phyloP scores from a whole-genome alignment of 2,888 invertebrate species.

The Tethea ocularis region DNA sequence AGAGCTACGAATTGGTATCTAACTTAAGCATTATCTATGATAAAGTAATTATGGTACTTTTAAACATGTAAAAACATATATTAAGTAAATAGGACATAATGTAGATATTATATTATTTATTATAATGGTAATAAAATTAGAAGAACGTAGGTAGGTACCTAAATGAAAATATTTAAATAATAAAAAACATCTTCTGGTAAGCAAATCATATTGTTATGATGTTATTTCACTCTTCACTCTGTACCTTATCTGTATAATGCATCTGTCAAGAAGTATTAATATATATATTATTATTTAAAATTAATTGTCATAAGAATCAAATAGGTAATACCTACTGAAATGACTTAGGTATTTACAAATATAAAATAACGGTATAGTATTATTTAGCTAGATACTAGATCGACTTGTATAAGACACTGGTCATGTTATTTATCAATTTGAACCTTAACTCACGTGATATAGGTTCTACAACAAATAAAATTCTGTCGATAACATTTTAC shows the following conservation, averaged over 20 bases:
- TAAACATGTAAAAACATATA: not conserved
- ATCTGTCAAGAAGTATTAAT: too few species aligned
- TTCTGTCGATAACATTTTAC: too few species aligned
- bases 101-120: not conserved
- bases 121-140: not conserved
- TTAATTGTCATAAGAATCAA: too few species aligned
- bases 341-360: too few species aligned
- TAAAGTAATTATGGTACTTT: not conserved
- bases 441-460: not conserved
- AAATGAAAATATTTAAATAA: not conserved
- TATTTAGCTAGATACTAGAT: too few species aligned
- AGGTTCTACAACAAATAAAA: not conserved
- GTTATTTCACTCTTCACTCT: not conserved
- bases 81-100: not conserved
- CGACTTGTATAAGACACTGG: not conserved
- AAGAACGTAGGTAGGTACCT: conserved; percentile 10
- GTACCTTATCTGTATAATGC: too few species aligned
- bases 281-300: too few species aligned
- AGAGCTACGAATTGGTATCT: conserved; percentile 23
- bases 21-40: conserved; percentile 9
- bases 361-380: too few species aligned
- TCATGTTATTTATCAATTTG: not conserved
- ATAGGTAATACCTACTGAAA: too few species aligned
- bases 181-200: not conserved
- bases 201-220: not conserved